Evolutionary conservation across 2,888 invertebrate species (phyloP).

Genomic region (Drosophila dives): DNA sequence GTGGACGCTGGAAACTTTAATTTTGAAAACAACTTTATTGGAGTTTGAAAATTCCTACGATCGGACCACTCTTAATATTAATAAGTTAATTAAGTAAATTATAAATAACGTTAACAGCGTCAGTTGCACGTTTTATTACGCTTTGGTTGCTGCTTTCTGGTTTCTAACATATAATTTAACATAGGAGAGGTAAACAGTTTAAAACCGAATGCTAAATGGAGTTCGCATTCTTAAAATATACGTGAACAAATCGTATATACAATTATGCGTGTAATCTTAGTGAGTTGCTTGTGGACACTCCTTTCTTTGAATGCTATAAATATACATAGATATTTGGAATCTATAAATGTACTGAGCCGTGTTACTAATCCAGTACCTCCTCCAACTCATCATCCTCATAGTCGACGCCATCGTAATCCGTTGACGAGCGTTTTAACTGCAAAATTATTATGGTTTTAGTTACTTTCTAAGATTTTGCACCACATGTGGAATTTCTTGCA

Average conservation of each 20-base stretch:
- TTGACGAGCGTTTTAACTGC: slow-evolving; percentile 64
- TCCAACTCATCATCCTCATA: slow-evolving; percentile 81
- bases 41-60: neutral
- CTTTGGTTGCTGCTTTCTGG: slow-evolving; percentile 38
- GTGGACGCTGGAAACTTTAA: neutral
- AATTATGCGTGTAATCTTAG: slow-evolving; percentile 6
- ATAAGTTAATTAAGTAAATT: slow-evolving; percentile 8
- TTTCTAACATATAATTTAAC: slow-evolving; percentile 51
- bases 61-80: slow-evolving; percentile 3
- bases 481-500: neutral
- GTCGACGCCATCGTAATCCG: slow-evolving; percentile 73
- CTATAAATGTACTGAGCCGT: slow-evolving; percentile 18
- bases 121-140: slow-evolving; percentile 44
- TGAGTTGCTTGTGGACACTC: slow-evolving; percentile 18
- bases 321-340: slow-evolving; percentile 47
- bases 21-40: neutral
- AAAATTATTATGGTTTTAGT: neutral
- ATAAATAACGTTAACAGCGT: slow-evolving; percentile 29
- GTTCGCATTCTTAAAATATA: slow-evolving; percentile 10
- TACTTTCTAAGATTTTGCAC: neutral
- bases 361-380: slow-evolving; percentile 70
- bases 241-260: slow-evolving; percentile 34
- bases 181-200: slow-evolving; percentile 39
- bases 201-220: slow-evolving; percentile 49
- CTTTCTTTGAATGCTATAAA: slow-evolving; percentile 33